These are phyloP conservation scores for Holocentrus rufus DNA, from an alignment of 2,797 vertebrate genomes.

Conservation along the genomic window DNA sequence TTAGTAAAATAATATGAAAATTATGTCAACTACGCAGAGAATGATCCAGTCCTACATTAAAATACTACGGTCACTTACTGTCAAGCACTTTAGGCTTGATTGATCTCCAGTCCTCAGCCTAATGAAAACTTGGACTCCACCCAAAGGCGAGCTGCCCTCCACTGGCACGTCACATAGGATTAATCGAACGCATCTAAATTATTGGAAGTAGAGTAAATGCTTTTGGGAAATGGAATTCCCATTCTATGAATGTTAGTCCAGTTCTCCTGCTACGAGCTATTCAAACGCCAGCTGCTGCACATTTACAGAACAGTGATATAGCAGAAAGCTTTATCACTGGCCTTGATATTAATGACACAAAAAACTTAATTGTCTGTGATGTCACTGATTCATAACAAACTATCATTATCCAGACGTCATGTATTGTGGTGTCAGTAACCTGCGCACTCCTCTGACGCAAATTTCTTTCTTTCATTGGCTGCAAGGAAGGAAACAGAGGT, in stretches of 20 bases:
- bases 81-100: slow-evolving; percentile 56
- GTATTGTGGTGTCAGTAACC: neutral
- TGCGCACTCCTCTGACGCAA: too few relatives aligned
- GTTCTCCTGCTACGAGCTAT: neutral
- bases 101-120: slow-evolving; percentile 53
- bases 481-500: too few relatives aligned
- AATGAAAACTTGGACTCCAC: slow-evolving; percentile 54
- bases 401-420: slow-evolving; percentile 16
- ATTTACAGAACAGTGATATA: too few relatives aligned
- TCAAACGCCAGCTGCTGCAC: slow-evolving; percentile 15
- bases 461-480: too few relatives aligned
- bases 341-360: neutral
- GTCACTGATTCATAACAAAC: too few relatives aligned
- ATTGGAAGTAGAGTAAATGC: slow-evolving; percentile 44
- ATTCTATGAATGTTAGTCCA: slow-evolving; percentile 23
- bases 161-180: slow-evolving; percentile 49
- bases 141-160: slow-evolving; percentile 51
- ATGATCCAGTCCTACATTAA: slow-evolving; percentile 36
- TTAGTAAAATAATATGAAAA: slow-evolving; percentile 27
- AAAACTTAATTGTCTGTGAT: too few relatives aligned
- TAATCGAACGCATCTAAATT: slow-evolving; percentile 58
- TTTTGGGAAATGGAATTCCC: slow-evolving; percentile 31
- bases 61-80: slow-evolving; percentile 50
- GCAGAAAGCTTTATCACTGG: neutral
- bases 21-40: slow-evolving; percentile 9